Evolutionary conservation across 2,113 vertebrate species (phyloP), one percentile per base, ranked within the genome.

Genomic region (Cairina moschata): DNA sequence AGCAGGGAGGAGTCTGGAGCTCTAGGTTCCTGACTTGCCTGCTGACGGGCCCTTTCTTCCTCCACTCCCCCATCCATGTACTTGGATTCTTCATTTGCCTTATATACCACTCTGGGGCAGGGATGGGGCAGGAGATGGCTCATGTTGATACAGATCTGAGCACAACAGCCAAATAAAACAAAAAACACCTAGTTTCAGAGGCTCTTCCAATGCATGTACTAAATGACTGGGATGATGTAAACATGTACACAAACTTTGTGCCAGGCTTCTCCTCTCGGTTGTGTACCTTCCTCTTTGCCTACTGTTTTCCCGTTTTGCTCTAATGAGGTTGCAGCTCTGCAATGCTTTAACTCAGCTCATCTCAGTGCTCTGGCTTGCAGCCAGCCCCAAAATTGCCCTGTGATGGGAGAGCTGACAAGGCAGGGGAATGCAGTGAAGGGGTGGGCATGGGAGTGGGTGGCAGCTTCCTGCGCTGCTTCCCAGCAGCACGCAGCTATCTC

Each of bases 391-490:
- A 18, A 67, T 17, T 63, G 42, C 40, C 17, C 1, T 79, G 54
- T 79, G 54, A 68, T 34, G 48, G 38, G 26, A 87, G 42, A 89
- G 22, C 21, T 59, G 71, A 15, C 50, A 67, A 65, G 80, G 23
- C 59, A 80, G 0, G 0, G 59, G 34, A 10, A 44, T 83, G 59
- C 32, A 29, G 44, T 21, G 40, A 50, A 17, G 18, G 20, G 31
- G 34, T 48, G 71, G 79, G 54, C 48, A 90, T 11, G 8, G 71
- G 73, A 92, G 40, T 0, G 0, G 20, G 23, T 22, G 6, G 14
- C 50, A 94, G 69, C 48, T 95, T 52, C n/a, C 28, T 34, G 16
- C 1, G 3, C 34, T 87, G 28, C 20, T 78, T 59, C n/a, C 6
- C 52, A 32, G 17, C 23, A 78, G 34, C 26, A 28, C 22, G 18